Percentiles rank a stretch among this genome's conserved stretches.
Evolutionary conservation across 2,888 invertebrate genomes (phyloP).

Genomic region (Diloba caeruleocephala): DNA sequence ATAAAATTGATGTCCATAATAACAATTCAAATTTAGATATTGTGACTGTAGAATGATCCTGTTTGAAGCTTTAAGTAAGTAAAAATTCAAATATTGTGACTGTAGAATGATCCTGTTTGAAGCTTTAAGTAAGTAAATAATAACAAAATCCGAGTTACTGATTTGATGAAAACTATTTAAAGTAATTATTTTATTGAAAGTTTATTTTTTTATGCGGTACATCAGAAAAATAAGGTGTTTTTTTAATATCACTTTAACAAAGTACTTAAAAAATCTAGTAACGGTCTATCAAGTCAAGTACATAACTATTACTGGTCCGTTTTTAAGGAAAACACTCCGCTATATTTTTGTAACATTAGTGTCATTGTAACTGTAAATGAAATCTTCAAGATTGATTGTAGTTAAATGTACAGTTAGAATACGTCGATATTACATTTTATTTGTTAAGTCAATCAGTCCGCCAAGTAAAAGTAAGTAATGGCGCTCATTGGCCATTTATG

Average conservation of each 20-base stretch:
- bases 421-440: no score
- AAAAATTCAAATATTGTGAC: slow-evolving; percentile 16
- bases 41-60: slow-evolving; percentile 4
- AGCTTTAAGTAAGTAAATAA: neutral
- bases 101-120: slow-evolving; percentile 1
- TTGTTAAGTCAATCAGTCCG: no score
- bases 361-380: slow-evolving; percentile 22
- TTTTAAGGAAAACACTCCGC: slow-evolving; percentile 15
- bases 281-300: slow-evolving; percentile 5
- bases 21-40: slow-evolving; percentile 24
- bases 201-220: no score
- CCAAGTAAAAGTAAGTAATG: no score
- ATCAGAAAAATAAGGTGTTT: no score
- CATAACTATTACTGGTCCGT: slow-evolving; percentile 14
- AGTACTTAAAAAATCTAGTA: slow-evolving; percentile 2
- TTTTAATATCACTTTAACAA: no score
- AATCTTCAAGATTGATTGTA: slow-evolving; percentile 15
- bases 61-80: neutral
- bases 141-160: neutral
- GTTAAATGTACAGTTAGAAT: slow-evolving; percentile 6
- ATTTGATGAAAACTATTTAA: neutral
- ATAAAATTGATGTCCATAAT: slow-evolving; percentile 19
- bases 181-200: neutral
- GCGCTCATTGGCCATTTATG: no score
- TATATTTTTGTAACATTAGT: slow-evolving; percentile 13